phyloP scores from a whole-genome alignment of 2,797 vertebrate species.

The Gobionotothen gibberifrons region DNA sequence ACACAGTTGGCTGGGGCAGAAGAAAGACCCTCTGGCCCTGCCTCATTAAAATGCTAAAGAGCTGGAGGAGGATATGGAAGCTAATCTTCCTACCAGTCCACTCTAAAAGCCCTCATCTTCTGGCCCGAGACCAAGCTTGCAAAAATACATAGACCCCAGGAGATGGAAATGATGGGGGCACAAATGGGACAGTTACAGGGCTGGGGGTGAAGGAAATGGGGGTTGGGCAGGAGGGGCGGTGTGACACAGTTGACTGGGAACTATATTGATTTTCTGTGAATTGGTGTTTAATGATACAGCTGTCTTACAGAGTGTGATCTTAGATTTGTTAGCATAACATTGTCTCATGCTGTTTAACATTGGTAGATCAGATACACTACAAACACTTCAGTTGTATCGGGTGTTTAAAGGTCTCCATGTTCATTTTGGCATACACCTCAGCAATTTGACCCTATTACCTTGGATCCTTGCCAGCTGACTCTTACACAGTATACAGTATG shows the following conservation, averaged over 20 bases:
- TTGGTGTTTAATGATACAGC: not conserved
- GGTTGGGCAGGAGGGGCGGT: not conserved
- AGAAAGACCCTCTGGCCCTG: conserved; percentile 71
- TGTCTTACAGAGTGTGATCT: conserved; percentile 25
- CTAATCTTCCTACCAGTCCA: conserved; percentile 72
- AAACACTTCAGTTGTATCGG: conserved; percentile 3
- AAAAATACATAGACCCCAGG: conserved; percentile 64
- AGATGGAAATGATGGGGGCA: conserved; percentile 64
- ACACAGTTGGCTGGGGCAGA: conserved; percentile 78
- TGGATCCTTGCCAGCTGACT: not conserved
- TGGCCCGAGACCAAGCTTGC: conserved; percentile 56
- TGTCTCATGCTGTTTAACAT: conserved; percentile 12
- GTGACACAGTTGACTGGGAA: conserved; percentile 19
- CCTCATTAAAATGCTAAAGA: conserved; percentile 85
- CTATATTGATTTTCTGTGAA: conserved; percentile 45
- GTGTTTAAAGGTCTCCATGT: conserved; percentile 1
- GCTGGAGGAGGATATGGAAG: conserved; percentile 68
- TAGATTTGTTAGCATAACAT: conserved; percentile 34
- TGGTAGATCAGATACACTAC: conserved; percentile 15
- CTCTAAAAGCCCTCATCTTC: conserved; percentile 64
- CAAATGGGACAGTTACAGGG: conserved; percentile 59
- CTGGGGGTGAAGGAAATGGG: conserved; percentile 28
- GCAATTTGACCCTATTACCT: not conserved
- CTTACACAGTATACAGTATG: not conserved
- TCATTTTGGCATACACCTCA: not conserved